phyloP scores from a whole-genome alignment of 1,140 invertebrate genomes.

The Calosoma granatense region DNA sequence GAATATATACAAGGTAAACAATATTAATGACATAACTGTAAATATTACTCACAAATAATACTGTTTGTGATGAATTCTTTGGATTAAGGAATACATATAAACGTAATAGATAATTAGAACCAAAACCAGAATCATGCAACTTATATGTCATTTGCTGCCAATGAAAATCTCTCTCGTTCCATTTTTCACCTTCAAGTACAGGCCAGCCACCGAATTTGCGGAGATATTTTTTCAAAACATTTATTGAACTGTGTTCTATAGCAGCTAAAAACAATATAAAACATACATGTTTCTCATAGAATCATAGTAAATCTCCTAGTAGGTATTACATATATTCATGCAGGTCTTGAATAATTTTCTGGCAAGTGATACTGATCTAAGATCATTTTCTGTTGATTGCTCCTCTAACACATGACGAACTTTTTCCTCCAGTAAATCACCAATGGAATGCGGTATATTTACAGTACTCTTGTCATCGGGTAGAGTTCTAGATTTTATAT shows the following conservation, averaged over 20 bases:
- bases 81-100: constrained; percentile 75
- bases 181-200: constrained; percentile 41
- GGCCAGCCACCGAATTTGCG: constrained; percentile 47
- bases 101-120: constrained; percentile 76
- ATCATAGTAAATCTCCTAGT: background rate
- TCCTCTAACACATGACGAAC: constrained; percentile 14
- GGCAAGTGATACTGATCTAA: constrained; percentile 12
- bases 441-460: constrained; percentile 64
- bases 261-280: constrained; percentile 11
- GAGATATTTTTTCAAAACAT: constrained; percentile 35
- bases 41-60: constrained; percentile 65
- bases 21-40: background rate
- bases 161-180: constrained; percentile 49
- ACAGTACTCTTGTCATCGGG: constrained; percentile 65
- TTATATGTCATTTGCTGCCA: constrained; percentile 72
- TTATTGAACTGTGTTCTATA: constrained; percentile 32
- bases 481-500: constrained; percentile 52
- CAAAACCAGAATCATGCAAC: constrained; percentile 64
- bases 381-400: constrained; percentile 6
- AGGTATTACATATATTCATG: constrained; percentile 32
- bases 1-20: background rate
- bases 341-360: constrained; percentile 16
- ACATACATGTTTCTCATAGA: constrained; percentile 3
- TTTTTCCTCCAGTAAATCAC: constrained; percentile 22
- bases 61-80: constrained; percentile 71